Evolutionary conservation across 2,113 vertebrate genomes (phyloP).

Genomic region (Colossoma macropomum): DNA sequence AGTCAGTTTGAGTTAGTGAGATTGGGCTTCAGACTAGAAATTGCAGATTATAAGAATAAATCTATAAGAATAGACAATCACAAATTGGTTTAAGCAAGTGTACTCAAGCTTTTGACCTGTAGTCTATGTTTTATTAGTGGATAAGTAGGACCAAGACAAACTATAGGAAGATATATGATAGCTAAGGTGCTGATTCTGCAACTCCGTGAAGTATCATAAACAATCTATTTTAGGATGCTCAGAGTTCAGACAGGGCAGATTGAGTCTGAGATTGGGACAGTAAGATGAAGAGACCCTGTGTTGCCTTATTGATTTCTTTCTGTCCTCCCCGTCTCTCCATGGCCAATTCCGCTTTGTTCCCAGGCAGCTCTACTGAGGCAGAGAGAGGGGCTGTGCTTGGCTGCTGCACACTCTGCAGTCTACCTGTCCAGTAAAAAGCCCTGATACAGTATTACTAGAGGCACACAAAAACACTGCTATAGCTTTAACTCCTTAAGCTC

Average conservation of each 20-base stretch:
- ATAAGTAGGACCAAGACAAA: not conserved
- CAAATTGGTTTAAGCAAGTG: no score
- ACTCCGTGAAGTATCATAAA: not conserved
- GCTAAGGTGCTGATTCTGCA: not conserved
- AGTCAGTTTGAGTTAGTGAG: no score
- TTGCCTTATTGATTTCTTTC: constrained; percentile 27
- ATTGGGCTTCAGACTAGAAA: no score
- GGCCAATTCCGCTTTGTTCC: not conserved
- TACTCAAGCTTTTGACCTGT: no score
- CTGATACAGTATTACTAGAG: not conserved
- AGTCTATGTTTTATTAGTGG: not conserved
- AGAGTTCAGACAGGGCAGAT: constrained; percentile 27
- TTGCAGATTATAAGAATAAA: no score
- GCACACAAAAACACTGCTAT: not conserved
- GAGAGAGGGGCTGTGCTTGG: constrained; percentile 20
- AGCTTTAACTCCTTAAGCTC: not conserved
- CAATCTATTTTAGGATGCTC: constrained; percentile 28
- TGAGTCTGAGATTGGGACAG: not conserved
- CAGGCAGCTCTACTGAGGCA: constrained; percentile 26
- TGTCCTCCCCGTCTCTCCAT: not conserved
- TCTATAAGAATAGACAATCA: no score
- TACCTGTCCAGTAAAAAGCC: constrained; percentile 7
- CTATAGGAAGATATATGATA: no score
- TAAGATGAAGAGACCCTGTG: constrained; percentile 32
- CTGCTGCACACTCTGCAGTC: constrained; percentile 23